A percentile compares a stretch with the other conserved stretches of the same genome.
Conservation (phyloP, 2,888 invertebrate species). For the Eueremaeus valkanovi region DNA sequence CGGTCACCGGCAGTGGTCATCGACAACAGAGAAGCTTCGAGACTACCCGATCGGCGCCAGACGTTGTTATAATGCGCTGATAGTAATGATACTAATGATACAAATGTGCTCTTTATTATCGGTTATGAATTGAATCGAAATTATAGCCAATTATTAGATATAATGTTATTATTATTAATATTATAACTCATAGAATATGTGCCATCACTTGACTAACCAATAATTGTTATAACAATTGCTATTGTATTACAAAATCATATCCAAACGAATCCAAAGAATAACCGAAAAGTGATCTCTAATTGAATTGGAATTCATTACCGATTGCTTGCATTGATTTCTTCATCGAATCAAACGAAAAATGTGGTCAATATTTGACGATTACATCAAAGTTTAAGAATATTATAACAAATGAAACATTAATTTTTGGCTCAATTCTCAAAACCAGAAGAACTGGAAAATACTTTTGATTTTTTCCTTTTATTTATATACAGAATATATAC, state of each 20-base stretch:
- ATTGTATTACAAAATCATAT: background rate
- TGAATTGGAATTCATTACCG: background rate
- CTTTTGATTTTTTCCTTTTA: background rate
- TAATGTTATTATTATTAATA: background rate
- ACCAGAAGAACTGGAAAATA: background rate
- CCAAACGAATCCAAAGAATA: too few relatives aligned
- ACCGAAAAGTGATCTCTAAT: background rate
- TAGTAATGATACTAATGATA: too few relatives aligned
- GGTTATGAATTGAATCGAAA: background rate
- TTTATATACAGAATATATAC: background rate
- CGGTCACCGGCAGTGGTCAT: background rate
- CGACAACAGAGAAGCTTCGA: constrained; percentile 45
- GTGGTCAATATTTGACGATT: constrained; percentile 14
- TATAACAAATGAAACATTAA: too few relatives aligned
- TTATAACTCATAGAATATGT: background rate
- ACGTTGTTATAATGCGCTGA: constrained; percentile 46
- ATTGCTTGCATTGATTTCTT: background rate
- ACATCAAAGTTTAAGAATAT: background rate
- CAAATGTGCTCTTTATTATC: background rate
- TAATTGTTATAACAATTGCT: background rate
- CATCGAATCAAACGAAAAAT: background rate
- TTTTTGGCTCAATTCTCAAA: background rate
- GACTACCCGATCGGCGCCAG: constrained; percentile 46
- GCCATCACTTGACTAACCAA: background rate
- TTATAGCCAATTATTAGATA: background rate